These are phyloP conservation scores for Urocitellus parryii DNA, from an alignment of 2,113 vertebrate species.

Conservation along the genomic window DNA sequence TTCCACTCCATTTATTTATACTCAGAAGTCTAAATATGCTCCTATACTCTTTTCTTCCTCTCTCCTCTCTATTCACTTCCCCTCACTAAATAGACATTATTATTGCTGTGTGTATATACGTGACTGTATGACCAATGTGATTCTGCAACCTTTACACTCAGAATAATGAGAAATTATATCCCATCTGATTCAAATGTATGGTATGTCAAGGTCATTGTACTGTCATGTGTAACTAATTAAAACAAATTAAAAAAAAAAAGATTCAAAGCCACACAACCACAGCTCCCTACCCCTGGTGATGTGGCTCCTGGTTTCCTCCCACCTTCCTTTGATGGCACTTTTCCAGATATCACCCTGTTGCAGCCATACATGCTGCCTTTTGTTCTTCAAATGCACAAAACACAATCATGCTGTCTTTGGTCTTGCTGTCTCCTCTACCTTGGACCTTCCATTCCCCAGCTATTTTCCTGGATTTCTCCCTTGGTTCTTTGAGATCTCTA, in stretches of 20 bases:
- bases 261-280: not conserved
- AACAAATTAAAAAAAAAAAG: no score
- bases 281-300: not conserved
- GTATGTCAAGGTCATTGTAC: no score
- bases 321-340: not conserved
- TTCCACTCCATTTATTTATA: not conserved
- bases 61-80: not conserved
- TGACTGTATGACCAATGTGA: no score
- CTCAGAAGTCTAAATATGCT: not conserved
- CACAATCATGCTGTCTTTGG: not conserved
- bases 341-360: not conserved
- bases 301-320: not conserved
- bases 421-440: not conserved
- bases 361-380: not conserved
- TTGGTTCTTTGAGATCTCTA: not conserved
- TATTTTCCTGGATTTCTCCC: not conserved
- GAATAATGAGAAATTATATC: no score
- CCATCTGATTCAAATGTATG: no score
- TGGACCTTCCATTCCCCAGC: not conserved
- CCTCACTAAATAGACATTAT: not conserved
- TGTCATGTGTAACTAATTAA: no score
- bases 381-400: not conserved
- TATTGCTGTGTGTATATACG: no score
- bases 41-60: not conserved
- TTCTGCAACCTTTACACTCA: no score